phyloP scores from a whole-genome alignment of 2,888 invertebrate species.

The Ophion slaviceki region DNA sequence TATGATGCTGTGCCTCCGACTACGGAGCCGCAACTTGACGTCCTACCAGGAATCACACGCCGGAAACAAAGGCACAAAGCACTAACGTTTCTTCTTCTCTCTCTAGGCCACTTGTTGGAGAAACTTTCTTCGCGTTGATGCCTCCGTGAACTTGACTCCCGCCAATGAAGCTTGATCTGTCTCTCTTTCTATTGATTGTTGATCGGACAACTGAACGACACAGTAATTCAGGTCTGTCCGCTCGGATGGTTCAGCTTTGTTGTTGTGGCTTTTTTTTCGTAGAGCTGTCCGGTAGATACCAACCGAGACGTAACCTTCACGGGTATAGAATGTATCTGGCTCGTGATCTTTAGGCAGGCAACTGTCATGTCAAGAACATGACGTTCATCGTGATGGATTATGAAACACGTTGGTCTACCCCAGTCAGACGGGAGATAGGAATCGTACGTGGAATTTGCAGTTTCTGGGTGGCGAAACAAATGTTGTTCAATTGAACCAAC shows the following conservation, averaged over 20 bases:
- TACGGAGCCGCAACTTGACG: slow-evolving; percentile 7
- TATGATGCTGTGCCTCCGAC: slow-evolving; percentile 26
- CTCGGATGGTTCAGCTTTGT: not conserved
- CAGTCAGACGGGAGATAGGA: no score
- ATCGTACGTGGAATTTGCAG: no score
- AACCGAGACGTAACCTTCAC: not conserved
- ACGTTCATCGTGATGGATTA: not conserved
- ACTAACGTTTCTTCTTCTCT: not conserved
- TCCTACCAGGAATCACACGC: slow-evolving; percentile 23
- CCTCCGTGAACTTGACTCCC: slow-evolving; percentile 29
- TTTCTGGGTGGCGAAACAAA: no score
- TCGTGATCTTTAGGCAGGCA: not conserved
- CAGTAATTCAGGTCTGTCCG: no score
- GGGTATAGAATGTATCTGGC: not conserved
- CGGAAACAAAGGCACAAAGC: slow-evolving; percentile 6
- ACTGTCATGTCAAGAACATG: not conserved
- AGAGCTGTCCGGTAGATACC: not conserved
- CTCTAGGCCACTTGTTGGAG: slow-evolving; percentile 28
- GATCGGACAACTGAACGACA: no score
- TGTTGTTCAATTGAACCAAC: no score
- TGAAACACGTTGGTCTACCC: no score
- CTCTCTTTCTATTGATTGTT: no score
- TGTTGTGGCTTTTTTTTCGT: not conserved
- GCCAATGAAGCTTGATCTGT: slow-evolving; percentile 15
- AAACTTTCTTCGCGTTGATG: not conserved